Evolutionary conservation across 2,888 invertebrate species (phyloP).

Genomic region (Aproaerema taeniolella): DNA sequence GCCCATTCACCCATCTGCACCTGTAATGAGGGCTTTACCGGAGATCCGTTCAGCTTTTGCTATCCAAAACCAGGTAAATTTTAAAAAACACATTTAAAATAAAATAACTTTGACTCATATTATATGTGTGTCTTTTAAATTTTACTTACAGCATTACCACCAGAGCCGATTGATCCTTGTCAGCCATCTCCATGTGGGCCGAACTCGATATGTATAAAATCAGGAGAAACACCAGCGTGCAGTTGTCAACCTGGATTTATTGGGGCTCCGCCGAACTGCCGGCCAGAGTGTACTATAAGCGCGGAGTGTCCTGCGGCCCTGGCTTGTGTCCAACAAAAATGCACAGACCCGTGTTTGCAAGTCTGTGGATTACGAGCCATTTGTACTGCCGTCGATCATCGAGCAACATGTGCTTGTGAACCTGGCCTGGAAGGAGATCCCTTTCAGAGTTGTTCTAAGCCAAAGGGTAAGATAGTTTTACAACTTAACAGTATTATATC

Average conservation of each 20-base stretch:
- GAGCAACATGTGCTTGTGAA: constrained; percentile 80
- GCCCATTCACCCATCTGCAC: constrained; percentile 86
- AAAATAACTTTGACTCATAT: neutral
- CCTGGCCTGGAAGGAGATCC: constrained; percentile 80
- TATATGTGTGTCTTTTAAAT: neutral
- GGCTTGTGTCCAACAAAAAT: constrained; percentile 80
- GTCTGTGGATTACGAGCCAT: constrained; percentile 79
- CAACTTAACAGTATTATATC: too few relatives aligned
- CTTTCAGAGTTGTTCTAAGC: constrained; percentile 72
- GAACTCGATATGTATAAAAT: constrained; percentile 79
- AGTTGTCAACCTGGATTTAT: constrained; percentile 79
- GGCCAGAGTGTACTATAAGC: constrained; percentile 82
- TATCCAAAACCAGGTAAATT: constrained; percentile 73
- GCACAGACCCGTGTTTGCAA: constrained; percentile 82
- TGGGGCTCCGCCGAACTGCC: constrained; percentile 82
- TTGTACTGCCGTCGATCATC: constrained; percentile 80
- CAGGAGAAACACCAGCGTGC: constrained; percentile 79
- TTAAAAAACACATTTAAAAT: neutral
- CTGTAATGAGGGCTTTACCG: constrained; percentile 81
- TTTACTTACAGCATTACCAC: constrained; percentile 32
- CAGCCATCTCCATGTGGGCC: constrained; percentile 83
- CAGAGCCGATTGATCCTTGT: constrained; percentile 73
- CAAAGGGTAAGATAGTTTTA: constrained; percentile 48
- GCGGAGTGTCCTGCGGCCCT: constrained; percentile 81
- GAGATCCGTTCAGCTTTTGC: constrained; percentile 84